These are phyloP conservation scores for Xenopus petersii DNA, from an alignment of 2,797 vertebrate species.

Conservation along the genomic window DNA sequence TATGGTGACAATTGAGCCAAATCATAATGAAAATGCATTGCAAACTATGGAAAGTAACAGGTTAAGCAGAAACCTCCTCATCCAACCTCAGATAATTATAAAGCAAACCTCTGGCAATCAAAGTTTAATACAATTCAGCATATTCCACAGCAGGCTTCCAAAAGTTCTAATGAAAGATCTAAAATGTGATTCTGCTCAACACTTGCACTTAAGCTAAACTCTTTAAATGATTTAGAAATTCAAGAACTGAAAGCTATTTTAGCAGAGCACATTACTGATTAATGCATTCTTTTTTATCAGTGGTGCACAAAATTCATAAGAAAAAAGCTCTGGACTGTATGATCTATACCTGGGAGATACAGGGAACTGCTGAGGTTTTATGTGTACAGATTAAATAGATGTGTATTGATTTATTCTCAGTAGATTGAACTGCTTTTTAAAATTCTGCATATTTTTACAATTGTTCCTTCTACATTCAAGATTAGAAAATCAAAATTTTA, in stretches of 20 bases:
- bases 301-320: neutral
- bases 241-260: constrained; percentile 23
- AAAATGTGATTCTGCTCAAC: constrained; percentile 13
- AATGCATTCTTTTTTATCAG: constrained; percentile 24
- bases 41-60: neutral
- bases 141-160: constrained; percentile 12
- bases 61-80: neutral
- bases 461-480: neutral
- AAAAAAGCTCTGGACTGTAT: neutral
- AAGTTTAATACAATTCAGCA: constrained; percentile 12
- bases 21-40: too few relatives aligned
- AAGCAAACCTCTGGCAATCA: constrained; percentile 3
- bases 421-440: neutral
- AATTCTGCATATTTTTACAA: neutral
- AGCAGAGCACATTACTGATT: constrained; percentile 19
- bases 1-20: too few relatives aligned
- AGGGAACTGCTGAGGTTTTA: neutral
- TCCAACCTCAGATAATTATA: neutral
- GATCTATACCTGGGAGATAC: neutral
- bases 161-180: constrained; percentile 17
- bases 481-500: too few relatives aligned
- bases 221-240: constrained; percentile 33
- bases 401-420: neutral
- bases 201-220: constrained; percentile 24
- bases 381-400: neutral